These are phyloP conservation scores for Ciconia maguari DNA, from an alignment of 2,113 vertebrate genomes.

Conservation along the genomic window DNA sequence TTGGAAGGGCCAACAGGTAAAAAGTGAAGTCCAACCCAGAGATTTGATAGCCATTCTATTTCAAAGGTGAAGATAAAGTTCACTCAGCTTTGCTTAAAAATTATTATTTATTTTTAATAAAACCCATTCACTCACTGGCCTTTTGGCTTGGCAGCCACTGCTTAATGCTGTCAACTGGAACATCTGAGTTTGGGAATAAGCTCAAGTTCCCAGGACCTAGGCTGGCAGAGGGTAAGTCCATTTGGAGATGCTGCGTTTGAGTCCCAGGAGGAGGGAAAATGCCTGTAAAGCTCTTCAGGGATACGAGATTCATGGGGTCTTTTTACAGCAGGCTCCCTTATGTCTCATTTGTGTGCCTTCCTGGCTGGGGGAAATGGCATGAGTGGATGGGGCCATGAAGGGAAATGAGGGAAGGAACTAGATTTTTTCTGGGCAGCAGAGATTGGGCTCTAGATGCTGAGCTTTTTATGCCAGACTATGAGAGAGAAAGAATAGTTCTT, in stretches of 20 bases:
- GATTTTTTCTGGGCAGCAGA: background rate
- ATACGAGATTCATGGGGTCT: slow-evolving; percentile 10
- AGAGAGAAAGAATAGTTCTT: background rate
- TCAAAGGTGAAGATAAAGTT: background rate
- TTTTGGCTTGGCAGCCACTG: slow-evolving; percentile 52
- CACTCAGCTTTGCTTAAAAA: background rate
- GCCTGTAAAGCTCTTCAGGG: slow-evolving; percentile 14
- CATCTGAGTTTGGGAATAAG: slow-evolving; percentile 64
- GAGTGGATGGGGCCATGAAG: background rate
- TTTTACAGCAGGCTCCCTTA: background rate
- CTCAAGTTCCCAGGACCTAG: slow-evolving; percentile 70
- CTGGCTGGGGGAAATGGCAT: background rate
- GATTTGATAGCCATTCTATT: background rate
- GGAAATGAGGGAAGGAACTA: background rate
- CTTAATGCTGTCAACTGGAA: slow-evolving; percentile 57
- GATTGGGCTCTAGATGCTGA: background rate
- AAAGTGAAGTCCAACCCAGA: background rate
- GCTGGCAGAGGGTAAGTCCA: slow-evolving; percentile 60
- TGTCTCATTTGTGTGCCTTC: slow-evolving; percentile 7
- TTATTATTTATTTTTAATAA: slow-evolving; percentile 30
- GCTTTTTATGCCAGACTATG: background rate
- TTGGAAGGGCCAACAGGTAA: background rate
- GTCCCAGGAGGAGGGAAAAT: slow-evolving; percentile 35
- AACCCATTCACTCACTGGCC: background rate
- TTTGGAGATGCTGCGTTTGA: slow-evolving; percentile 29